Evolutionary conservation across 2,797 vertebrate species (phyloP).

Genomic region (Remorina albescens): DNA sequence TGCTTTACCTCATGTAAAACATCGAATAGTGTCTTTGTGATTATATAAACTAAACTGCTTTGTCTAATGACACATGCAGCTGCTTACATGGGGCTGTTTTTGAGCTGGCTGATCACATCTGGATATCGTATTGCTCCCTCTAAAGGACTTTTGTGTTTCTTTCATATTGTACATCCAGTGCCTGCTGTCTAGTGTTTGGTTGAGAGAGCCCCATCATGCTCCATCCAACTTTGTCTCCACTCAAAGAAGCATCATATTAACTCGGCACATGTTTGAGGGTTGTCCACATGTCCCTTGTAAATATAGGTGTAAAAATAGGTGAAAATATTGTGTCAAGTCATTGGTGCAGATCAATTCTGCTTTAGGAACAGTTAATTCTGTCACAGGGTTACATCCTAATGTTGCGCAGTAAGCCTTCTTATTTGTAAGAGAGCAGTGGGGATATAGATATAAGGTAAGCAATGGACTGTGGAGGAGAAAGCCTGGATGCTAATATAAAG

Average conservation of each 20-base stretch:
- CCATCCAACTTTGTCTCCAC: not conserved
- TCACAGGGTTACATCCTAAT: slow-evolving; percentile 18
- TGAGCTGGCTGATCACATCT: too few species aligned
- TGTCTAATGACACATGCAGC: not conserved
- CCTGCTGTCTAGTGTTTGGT: not conserved
- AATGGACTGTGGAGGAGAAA: too few species aligned
- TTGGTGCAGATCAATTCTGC: not conserved
- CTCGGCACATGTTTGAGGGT: not conserved
- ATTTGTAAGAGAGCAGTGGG: too few species aligned
- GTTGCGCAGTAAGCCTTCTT: not conserved
- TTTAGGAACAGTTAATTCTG: slow-evolving; percentile 4
- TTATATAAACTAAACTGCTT: not conserved
- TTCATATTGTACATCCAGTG: not conserved
- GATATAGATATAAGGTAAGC: not conserved
- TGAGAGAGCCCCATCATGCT: too few species aligned
- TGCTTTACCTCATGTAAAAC: too few species aligned
- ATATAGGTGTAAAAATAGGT: too few species aligned
- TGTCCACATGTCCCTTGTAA: not conserved
- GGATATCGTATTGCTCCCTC: too few species aligned
- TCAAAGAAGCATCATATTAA: not conserved
- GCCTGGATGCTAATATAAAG: not conserved
- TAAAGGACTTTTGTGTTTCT: not conserved
- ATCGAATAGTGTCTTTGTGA: not conserved
- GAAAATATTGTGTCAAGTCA: not conserved
- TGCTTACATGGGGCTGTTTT: not conserved